phyloP scores from a whole-genome alignment of 2,113 vertebrate genomes.

The Proteles cristata region DNA sequence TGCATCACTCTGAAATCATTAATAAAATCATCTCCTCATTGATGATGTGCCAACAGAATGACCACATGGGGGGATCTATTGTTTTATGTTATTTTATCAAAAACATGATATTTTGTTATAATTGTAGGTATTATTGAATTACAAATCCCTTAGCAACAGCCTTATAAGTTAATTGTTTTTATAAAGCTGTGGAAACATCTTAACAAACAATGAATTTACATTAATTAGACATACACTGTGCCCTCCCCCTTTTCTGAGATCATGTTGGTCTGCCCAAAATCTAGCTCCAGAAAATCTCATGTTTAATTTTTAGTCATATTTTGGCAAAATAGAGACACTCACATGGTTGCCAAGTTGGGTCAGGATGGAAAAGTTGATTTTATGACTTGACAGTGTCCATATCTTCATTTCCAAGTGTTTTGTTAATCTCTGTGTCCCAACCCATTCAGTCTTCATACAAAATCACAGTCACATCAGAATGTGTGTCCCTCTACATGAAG shows the following conservation, averaged over 20 bases:
- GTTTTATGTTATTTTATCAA: background rate
- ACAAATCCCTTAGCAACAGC: background rate
- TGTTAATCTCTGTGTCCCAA: background rate
- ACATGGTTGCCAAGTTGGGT: constrained; percentile 10
- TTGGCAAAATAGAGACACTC: constrained; percentile 48
- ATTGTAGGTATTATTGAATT: background rate
- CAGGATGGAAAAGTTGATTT: constrained; percentile 73
- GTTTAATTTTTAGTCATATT: constrained; percentile 69
- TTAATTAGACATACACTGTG: constrained; percentile 4
- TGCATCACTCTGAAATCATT: background rate
- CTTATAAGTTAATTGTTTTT: constrained; percentile 14
- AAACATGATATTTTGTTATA: background rate
- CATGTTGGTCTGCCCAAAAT: background rate
- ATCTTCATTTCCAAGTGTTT: constrained; percentile 17
- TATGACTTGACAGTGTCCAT: background rate
- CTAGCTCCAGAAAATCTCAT: constrained; percentile 39
- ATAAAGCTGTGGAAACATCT: constrained; percentile 15
- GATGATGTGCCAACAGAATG: background rate
- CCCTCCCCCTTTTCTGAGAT: background rate
- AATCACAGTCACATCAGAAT: background rate
- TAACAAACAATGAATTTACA: background rate
- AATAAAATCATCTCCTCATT: background rate
- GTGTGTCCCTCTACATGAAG: background rate
- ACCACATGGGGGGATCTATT: background rate
- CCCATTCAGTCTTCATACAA: background rate